These are phyloP conservation scores for Alcis repandata DNA, from an alignment of 2,888 invertebrate species.

Conservation along the genomic window DNA sequence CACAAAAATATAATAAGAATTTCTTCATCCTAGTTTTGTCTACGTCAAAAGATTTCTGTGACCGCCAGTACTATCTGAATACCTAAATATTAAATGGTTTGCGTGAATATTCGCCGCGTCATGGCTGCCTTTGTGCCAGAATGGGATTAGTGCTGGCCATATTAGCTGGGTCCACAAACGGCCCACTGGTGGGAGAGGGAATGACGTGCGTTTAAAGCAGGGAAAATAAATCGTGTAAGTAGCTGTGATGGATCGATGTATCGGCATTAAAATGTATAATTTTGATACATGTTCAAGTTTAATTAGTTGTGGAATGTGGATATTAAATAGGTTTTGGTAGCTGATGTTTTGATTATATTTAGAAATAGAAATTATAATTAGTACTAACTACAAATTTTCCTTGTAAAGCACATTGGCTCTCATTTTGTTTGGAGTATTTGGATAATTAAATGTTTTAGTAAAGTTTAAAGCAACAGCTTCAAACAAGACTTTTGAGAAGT, in stretches of 20 bases:
- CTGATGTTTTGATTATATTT: too few relatives aligned
- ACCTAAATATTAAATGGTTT: slow-evolving; percentile 85
- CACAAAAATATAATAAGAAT: too few relatives aligned
- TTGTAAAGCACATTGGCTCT: too few relatives aligned
- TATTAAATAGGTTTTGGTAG: neutral
- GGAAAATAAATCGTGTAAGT: slow-evolving; percentile 30
- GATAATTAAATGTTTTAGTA: too few relatives aligned
- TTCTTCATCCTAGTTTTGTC: neutral
- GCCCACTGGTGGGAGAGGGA: slow-evolving; percentile 53
- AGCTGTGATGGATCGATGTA: slow-evolving; percentile 31
- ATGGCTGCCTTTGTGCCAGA: slow-evolving; percentile 81
- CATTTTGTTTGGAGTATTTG: too few relatives aligned
- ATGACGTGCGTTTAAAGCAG: slow-evolving; percentile 53
- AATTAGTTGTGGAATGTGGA: slow-evolving; percentile 10
- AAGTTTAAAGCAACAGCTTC: too few relatives aligned
- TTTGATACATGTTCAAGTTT: slow-evolving; percentile 4
- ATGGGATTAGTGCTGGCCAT: slow-evolving; percentile 80
- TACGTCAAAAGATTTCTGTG: slow-evolving; percentile 47
- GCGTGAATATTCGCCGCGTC: slow-evolving; percentile 79
- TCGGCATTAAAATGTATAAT: slow-evolving; percentile 8
- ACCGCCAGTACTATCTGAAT: slow-evolving; percentile 73
- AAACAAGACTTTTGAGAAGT: too few relatives aligned
- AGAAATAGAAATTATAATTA: too few relatives aligned
- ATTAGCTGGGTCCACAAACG: slow-evolving; percentile 63
- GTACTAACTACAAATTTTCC: too few relatives aligned